Conservation (phyloP, 2,888 invertebrate genomes). For the Cantharis rufa region DNA sequence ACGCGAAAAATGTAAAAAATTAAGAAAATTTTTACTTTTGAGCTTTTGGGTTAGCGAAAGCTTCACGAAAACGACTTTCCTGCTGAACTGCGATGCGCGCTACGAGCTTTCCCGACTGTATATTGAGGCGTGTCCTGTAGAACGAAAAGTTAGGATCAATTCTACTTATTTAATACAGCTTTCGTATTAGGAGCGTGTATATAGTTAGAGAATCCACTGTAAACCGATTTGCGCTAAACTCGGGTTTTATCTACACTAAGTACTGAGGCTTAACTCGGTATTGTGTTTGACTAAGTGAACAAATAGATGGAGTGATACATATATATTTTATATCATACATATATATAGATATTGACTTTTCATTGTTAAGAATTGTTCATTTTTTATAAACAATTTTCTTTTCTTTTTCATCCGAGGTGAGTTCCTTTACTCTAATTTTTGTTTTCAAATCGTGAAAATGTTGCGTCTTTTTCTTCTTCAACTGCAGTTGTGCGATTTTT, state of each 20-base stretch:
- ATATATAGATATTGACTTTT: conserved; percentile 50
- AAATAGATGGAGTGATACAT: conserved; percentile 58
- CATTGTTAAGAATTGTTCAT: conserved; percentile 39
- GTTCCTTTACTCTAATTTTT: conserved; percentile 28
- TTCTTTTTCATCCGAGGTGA: conserved; percentile 37
- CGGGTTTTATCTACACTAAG: conserved; percentile 59
- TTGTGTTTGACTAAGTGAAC: conserved; percentile 59
- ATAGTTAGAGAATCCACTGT: conserved; percentile 58
- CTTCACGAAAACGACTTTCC: conserved; percentile 21
- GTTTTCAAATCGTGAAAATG: conserved; percentile 3
- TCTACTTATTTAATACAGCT: conserved; percentile 59
- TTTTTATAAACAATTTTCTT: conserved; percentile 37
- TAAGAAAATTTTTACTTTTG: conserved; percentile 6
- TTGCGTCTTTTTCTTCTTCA: neutral
- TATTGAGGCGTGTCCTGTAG: conserved; percentile 52
- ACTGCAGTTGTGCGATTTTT: conserved; percentile 13
- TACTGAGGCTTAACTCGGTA: conserved; percentile 57
- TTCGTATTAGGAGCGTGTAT: conserved; percentile 59
- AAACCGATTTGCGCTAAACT: conserved; percentile 59
- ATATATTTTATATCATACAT: neutral
- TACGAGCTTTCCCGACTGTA: conserved; percentile 39
- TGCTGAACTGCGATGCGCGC: conserved; percentile 35
- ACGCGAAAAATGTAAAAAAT: neutral
- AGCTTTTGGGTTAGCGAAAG: conserved; percentile 18
- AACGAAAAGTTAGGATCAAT: conserved; percentile 59